phyloP scores from a whole-genome alignment of 2,888 invertebrate species.

The Catonia carolina region DNA sequence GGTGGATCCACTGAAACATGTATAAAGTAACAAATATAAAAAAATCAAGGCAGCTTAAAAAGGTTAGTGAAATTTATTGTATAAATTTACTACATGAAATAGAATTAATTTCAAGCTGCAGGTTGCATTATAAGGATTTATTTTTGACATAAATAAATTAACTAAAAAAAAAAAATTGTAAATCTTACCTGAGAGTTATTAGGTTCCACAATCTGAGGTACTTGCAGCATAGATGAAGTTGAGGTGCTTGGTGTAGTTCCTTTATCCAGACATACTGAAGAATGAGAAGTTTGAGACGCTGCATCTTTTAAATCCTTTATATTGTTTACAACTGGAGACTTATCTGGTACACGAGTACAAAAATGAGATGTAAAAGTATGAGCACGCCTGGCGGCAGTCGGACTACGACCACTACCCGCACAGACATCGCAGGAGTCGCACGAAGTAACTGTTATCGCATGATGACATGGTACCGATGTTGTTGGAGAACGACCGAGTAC shows the following conservation, averaged over 20 bases:
- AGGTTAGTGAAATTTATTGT: too few species aligned
- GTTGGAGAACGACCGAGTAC: slow-evolving; percentile 47
- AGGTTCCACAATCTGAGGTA: not conserved
- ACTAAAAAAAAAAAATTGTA: not conserved
- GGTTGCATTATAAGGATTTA: too few species aligned
- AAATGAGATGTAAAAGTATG: slow-evolving; percentile 42
- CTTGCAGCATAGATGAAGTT: not conserved
- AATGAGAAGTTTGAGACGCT: slow-evolving; percentile 46
- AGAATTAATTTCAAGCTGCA: too few species aligned
- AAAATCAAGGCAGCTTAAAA: too few species aligned
- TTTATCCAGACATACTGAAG: slow-evolving; percentile 25
- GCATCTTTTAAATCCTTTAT: slow-evolving; percentile 46
- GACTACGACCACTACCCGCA: slow-evolving; percentile 31
- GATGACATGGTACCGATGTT: slow-evolving; percentile 39
- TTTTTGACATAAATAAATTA: too few species aligned
- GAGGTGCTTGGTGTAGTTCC: too few species aligned
- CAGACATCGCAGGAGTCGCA: slow-evolving; percentile 30
- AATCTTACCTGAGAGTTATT: slow-evolving; percentile 3
- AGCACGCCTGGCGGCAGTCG: slow-evolving; percentile 31
- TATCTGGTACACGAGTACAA: slow-evolving; percentile 39
- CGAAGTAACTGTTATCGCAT: slow-evolving; percentile 40
- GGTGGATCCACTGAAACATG: too few species aligned
- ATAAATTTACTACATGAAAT: too few species aligned
- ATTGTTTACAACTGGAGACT: slow-evolving; percentile 32
- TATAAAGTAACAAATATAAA: too few species aligned